phyloP scores from a whole-genome alignment of 1,140 invertebrate species.

The Tetramorium alpestre region DNA sequence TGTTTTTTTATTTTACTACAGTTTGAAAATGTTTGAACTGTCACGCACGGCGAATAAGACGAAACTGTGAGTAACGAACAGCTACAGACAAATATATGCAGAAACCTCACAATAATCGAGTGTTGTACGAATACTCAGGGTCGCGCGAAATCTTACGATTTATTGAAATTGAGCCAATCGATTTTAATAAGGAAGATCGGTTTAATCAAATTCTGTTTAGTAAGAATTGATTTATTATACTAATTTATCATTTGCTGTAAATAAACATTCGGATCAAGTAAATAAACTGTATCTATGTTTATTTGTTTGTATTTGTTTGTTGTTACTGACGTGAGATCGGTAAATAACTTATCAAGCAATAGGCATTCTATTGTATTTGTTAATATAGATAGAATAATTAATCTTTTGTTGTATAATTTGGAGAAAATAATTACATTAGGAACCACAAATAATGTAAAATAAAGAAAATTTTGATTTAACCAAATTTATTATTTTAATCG shows the following conservation, averaged over 20 bases:
- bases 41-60: not conserved
- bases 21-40: not conserved
- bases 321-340: too few relatives aligned
- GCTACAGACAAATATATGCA: not conserved
- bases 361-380: not conserved
- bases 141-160: not conserved
- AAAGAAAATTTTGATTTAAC: not conserved
- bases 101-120: not conserved
- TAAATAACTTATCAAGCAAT: not conserved
- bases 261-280: too few relatives aligned
- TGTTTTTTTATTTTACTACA: not conserved
- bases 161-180: not conserved
- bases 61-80: constrained; percentile 7
- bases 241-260: too few relatives aligned
- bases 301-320: too few relatives aligned
- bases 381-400: not conserved
- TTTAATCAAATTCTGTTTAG: too few relatives aligned
- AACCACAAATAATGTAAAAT: not conserved
- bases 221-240: too few relatives aligned
- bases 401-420: not conserved
- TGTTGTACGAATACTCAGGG: not conserved
- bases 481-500: not conserved
- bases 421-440: not conserved
- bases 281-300: too few relatives aligned
- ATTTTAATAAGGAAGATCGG: not conserved